Conservation (phyloP, 2,888 invertebrate species). For the Chromoteleia sp. region DNA sequence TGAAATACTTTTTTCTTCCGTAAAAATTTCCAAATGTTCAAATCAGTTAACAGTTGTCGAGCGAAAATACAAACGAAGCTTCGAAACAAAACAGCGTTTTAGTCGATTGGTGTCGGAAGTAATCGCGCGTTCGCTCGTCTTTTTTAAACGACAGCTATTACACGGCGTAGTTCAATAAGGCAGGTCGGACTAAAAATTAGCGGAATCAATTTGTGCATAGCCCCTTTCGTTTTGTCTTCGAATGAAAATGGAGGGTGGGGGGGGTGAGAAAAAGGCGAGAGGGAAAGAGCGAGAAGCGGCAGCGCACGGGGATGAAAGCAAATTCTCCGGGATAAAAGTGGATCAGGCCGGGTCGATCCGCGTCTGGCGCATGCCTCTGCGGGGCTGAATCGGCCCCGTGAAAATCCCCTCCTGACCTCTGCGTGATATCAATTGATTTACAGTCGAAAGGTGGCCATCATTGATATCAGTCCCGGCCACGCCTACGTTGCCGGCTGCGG, state of each 20-base stretch:
- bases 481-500: conserved; percentile 77
- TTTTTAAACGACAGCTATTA: conserved; percentile 35
- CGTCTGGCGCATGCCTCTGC: conserved; percentile 81
- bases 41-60: background rate
- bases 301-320: conserved; percentile 46
- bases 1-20: too few species aligned
- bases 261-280: conserved; percentile 12
- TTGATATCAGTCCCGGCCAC: conserved; percentile 83
- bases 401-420: conserved; percentile 74
- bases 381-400: conserved; percentile 70
- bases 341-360: conserved; percentile 80
- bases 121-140: conserved; percentile 13
- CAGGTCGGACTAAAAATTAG: conserved; percentile 54
- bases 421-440: conserved; percentile 84
- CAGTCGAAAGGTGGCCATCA: conserved; percentile 84
- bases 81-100: background rate
- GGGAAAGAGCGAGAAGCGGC: conserved; percentile 52
- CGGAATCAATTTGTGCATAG: conserved; percentile 46
- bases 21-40: too few species aligned
- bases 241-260: conserved; percentile 45
- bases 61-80: background rate
- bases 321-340: conserved; percentile 74
- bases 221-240: conserved; percentile 23
- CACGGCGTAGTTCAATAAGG: conserved; percentile 40
- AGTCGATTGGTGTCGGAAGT: conserved; percentile 24